These are phyloP conservation scores for Phortica magna DNA, from an alignment of 2,888 invertebrate genomes.

Conservation along the genomic window DNA sequence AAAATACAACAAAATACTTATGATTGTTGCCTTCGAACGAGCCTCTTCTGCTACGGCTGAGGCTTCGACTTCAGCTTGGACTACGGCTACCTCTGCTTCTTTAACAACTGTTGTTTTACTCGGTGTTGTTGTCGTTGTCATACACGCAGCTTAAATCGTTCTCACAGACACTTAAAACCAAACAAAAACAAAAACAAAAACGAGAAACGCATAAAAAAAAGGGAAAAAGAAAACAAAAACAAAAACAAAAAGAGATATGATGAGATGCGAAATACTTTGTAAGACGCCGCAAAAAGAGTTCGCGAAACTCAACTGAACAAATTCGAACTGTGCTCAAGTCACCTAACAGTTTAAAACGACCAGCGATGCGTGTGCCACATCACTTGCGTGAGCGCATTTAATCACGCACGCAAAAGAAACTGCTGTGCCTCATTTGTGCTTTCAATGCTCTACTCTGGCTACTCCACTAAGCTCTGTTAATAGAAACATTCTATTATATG, in stretches of 20 bases:
- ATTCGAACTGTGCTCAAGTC: not conserved
- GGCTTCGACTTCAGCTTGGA: not conserved
- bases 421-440: not conserved
- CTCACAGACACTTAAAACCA: slow-evolving; percentile 17
- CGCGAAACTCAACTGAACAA: not conserved
- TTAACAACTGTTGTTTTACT: not conserved
- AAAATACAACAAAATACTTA: slow-evolving; percentile 36
- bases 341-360: not conserved
- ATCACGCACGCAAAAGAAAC: slow-evolving; percentile 3
- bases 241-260: not conserved
- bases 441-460: too few relatives aligned
- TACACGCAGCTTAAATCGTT: slow-evolving; percentile 23
- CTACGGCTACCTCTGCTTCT: not conserved
- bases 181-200: not conserved
- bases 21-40: not conserved
- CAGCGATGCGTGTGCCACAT: not conserved
- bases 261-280: slow-evolving; percentile 6
- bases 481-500: too few relatives aligned
- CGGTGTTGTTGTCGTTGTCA: not conserved
- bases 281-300: not conserved
- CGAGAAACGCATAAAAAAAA: not conserved
- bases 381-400: not conserved
- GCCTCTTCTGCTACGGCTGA: not conserved
- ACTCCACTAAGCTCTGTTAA: too few relatives aligned
- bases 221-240: not conserved